Evolutionary conservation across 1,140 invertebrate species (phyloP), one percentile per base, ranked within the genome.

Genomic region (Heliothis virescens): DNA sequence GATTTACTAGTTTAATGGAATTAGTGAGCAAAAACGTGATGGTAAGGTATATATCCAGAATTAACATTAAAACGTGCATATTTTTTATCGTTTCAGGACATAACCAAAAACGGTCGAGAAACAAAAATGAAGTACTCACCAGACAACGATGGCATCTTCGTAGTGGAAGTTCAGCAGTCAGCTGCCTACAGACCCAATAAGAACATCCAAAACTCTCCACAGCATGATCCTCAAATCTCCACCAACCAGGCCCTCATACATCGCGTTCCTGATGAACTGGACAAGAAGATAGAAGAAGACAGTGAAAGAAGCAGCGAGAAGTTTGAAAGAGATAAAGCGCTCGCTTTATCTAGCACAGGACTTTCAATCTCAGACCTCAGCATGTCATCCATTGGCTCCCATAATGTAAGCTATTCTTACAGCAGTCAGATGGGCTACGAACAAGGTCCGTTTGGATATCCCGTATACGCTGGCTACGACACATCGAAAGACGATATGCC

Each of bases 361-460:
- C 93, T 98, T 4, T 97, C 97, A 11, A 97, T 97, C 85, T 97
- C 97, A 1, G 97, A 97, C 84, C 94, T 97, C 0, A 97, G 97
- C 76, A 95, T 97, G 84, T 96, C 96, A 4, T 97, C 96, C 7
- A 95, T 96, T 41, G 96, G 94, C 11, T 96, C 96, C 16, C 96
- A 96, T 55, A 97, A 97, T 89, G 96, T 96, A 12, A 96, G 96
- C 81, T 98, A 97, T 86, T 95, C 96, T 55, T 98, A 98, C 86
- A 96, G 97, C 59, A 97, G 97, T 87, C 97, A 97, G 90, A 91
- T 97, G 80, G 96, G 97, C n/a, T 97, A 97, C 87, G 96, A 97
- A 74, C 95, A 96, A 79, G 96, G 96, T 29, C 96, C 96, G 67
- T 96, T 96, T 72, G 96, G 96, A 34, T 97, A 97, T 89, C 95